Evolutionary conservation across 37 sponge, comb jelly and placozoan species (phyloP), one percentile per base, ranked within the genome.

Genomic region (Cliona cf. orientalis): DNA sequence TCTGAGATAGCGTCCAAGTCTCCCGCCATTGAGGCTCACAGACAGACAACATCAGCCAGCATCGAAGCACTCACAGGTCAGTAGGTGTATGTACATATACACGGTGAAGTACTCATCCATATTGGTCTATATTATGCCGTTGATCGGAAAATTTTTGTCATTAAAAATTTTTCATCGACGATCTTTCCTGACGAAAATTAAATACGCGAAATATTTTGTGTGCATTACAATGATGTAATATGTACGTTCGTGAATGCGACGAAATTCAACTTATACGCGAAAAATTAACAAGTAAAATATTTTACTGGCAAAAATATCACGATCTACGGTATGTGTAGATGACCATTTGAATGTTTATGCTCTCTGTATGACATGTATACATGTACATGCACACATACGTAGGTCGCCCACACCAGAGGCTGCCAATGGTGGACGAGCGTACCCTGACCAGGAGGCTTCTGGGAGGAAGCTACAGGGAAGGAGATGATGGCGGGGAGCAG

Each of bases 1-100:
- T 37, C 29, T 19, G 84, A 91, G 73, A 86, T 91, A 59, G 83
- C 91, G n/a, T 70, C 77, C 34, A 81, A 91, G 60, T 73, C 91
- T 42, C 76, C 80, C 17, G 45, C 79, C 41, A 82, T 91, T 17
- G 87, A 88, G 60, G 35, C 70, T 6, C 89, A 81, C 77, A 76
- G 81, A 21, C 73, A 67, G 61, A 73, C 83, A 33, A 88, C 82
- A 2, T 37, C 81, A 1, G 77, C 89, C 63, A 80, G 71, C 42
- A 62, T 88, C 44, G 57, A 74, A 2, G 78, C 78, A 3, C 58
- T 88, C 43, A 81, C 76, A 5, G 77, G 89, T 23, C 28, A 42
- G 61, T 78, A 3, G 6, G 63, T 22, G 26, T 61, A n/a, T n/a
- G n/a, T n/a, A n/a, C 12, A n/a, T 61, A 55, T 25, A 6, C 12